Percentiles rank a stretch among this genome's conserved stretches.
Evolutionary conservation across 2,888 invertebrate species (phyloP).

Genomic region (Acanthosepion lycidas): DNA sequence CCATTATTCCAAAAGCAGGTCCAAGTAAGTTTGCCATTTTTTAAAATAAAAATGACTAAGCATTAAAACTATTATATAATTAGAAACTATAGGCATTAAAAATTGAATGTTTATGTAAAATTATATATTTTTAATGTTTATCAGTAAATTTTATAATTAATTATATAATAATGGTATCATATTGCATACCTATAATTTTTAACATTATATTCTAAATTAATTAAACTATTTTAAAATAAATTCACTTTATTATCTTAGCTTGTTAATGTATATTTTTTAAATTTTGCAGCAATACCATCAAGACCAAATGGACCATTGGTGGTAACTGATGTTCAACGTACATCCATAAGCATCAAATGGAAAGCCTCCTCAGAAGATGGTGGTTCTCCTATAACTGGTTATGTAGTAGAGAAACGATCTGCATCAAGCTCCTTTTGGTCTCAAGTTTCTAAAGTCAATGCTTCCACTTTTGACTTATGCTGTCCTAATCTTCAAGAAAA

Average conservation of each 20-base stretch:
- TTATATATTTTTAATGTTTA: too few relatives aligned
- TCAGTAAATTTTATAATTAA: too few relatives aligned
- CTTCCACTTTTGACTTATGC: constrained; percentile 59
- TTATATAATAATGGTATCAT: background rate
- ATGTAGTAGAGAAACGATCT: constrained; percentile 86
- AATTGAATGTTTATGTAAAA: too few relatives aligned
- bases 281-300: constrained; percentile 62
- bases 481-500: constrained; percentile 82
- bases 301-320: constrained; percentile 65
- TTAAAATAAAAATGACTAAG: constrained; percentile 10
- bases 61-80: background rate
- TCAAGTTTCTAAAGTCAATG: constrained; percentile 59
- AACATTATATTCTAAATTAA: background rate
- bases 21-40: constrained; percentile 51
- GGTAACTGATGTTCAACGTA: constrained; percentile 62
- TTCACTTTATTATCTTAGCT: background rate
- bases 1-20: constrained; percentile 48
- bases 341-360: constrained; percentile 62
- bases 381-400: constrained; percentile 85
- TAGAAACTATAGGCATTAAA: background rate
- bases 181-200: background rate
- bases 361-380: constrained; percentile 80
- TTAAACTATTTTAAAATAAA: background rate
- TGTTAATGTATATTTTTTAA: background rate
- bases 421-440: constrained; percentile 64